phyloP scores from a whole-genome alignment of 1,140 invertebrate species.

The Drosophila bifasciata region DNA sequence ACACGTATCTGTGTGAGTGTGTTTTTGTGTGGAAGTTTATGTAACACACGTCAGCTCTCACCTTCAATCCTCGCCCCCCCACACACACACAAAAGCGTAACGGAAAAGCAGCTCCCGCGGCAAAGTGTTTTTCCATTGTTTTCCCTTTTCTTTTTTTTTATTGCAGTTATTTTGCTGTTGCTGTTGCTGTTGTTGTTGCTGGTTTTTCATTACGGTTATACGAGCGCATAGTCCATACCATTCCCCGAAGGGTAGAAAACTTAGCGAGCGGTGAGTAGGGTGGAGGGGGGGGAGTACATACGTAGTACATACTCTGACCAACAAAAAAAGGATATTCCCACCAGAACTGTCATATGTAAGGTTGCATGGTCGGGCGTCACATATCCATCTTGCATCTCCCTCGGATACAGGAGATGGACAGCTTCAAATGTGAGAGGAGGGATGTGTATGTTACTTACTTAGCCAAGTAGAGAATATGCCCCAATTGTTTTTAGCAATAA shows the following conservation, averaged over 20 bases:
- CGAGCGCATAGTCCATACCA: neutral
- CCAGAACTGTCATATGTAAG: too few species aligned
- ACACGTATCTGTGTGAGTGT: conserved; percentile 4
- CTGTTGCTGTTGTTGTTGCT: conserved; percentile 1
- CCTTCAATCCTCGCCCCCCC: conserved; percentile 11
- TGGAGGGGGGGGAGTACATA: too few species aligned
- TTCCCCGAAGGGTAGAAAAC: neutral
- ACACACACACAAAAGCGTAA: neutral
- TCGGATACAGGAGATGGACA: too few species aligned
- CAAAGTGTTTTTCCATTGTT: conserved; percentile 18
- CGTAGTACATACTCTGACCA: too few species aligned
- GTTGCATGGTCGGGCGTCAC: too few species aligned
- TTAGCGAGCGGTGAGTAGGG: neutral
- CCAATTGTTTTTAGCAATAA: too few species aligned
- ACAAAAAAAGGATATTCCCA: too few species aligned
- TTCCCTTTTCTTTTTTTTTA: conserved; percentile 33
- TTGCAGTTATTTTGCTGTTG: conserved; percentile 26
- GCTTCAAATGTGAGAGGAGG: too few species aligned
- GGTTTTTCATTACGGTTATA: conserved; percentile 16
- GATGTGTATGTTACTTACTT: too few species aligned
- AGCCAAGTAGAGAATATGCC: too few species aligned
- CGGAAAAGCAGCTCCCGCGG: conserved; percentile 7
- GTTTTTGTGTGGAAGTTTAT: conserved; percentile 17
- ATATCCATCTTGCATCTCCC: too few species aligned
- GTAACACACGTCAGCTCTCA: conserved; percentile 35